Conservation (phyloP, 2,888 invertebrate genomes). For the Drosophila limbata region DNA sequence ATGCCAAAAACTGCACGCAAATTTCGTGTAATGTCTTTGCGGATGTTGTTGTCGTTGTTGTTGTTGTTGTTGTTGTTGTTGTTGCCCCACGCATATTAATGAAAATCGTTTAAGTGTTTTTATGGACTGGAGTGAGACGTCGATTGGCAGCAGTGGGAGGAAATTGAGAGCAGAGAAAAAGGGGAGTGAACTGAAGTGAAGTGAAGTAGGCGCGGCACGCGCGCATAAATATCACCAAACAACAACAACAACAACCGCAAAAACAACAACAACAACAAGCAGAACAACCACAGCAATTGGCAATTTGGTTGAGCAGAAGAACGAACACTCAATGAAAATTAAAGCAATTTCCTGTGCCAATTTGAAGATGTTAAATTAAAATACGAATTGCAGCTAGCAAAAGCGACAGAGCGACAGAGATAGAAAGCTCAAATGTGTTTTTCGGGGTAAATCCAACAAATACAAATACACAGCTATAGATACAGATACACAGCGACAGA, state of each 20-base stretch:
- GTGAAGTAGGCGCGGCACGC: slow-evolving; percentile 54
- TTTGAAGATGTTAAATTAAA: slow-evolving; percentile 77
- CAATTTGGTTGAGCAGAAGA: slow-evolving; percentile 55
- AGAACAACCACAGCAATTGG: slow-evolving; percentile 38
- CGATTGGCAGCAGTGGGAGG: slow-evolving; percentile 25
- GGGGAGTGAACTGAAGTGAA: neutral
- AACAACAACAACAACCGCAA: slow-evolving; percentile 12
- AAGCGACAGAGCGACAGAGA: neutral
- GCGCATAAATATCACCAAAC: slow-evolving; percentile 55
- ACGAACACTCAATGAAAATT: slow-evolving; percentile 76
- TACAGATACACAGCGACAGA: slow-evolving; percentile 16
- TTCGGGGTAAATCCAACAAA: slow-evolving; percentile 43
- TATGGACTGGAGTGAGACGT: slow-evolving; percentile 22
- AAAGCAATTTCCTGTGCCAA: slow-evolving; percentile 81
- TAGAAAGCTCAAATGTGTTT: slow-evolving; percentile 28
- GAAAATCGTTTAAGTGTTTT: slow-evolving; percentile 70
- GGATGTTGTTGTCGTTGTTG: slow-evolving; percentile 29
- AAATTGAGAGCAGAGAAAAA: slow-evolving; percentile 5
- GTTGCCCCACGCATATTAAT: slow-evolving; percentile 64
- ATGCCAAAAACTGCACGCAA: slow-evolving; percentile 65
- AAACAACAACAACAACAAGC: slow-evolving; percentile 9
- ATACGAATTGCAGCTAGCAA: slow-evolving; percentile 51
- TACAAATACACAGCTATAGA: slow-evolving; percentile 18
- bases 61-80: slow-evolving; percentile 37
- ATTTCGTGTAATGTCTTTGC: slow-evolving; percentile 63